Conservation (phyloP, 2,888 invertebrate species). For the Rhamphomyia laevipes region DNA sequence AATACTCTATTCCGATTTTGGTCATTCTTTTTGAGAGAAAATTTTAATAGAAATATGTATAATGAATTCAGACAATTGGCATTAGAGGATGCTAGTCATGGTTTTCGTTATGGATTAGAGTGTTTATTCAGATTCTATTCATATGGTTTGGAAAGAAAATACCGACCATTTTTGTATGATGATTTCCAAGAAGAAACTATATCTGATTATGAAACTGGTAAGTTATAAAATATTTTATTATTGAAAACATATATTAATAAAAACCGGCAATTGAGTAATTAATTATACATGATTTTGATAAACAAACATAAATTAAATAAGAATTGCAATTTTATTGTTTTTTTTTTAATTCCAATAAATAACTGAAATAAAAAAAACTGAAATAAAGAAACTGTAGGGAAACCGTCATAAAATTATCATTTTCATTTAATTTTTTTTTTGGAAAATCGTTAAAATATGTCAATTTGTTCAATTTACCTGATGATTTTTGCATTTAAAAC, state of each 20-base stretch:
- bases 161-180: conserved; percentile 86
- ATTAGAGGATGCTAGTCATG: conserved; percentile 83
- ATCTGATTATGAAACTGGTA: conserved; percentile 77
- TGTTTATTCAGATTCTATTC: conserved; percentile 93
- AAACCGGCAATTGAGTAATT: too few relatives aligned
- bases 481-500: too few relatives aligned
- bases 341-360: too few relatives aligned
- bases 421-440: too few relatives aligned
- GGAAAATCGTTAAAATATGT: too few relatives aligned
- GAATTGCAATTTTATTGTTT: too few relatives aligned
- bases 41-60: conserved; percentile 97
- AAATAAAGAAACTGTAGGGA: too few relatives aligned
- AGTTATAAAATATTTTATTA: conserved; percentile 16
- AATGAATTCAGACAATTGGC: conserved; percentile 84
- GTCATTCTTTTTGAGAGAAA: conserved; percentile 98
- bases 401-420: too few relatives aligned
- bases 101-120: conserved; percentile 80
- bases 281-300: too few relatives aligned
- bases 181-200: conserved; percentile 93
- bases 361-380: not conserved
- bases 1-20: conserved; percentile 98
- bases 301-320: too few relatives aligned
- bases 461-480: too few relatives aligned
- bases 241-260: too few relatives aligned
- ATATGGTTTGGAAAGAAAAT: conserved; percentile 93